Evolutionary conservation across 2,888 invertebrate species (phyloP), one percentile per base, ranked within the genome.

Genomic region (Dynastes tityus): DNA sequence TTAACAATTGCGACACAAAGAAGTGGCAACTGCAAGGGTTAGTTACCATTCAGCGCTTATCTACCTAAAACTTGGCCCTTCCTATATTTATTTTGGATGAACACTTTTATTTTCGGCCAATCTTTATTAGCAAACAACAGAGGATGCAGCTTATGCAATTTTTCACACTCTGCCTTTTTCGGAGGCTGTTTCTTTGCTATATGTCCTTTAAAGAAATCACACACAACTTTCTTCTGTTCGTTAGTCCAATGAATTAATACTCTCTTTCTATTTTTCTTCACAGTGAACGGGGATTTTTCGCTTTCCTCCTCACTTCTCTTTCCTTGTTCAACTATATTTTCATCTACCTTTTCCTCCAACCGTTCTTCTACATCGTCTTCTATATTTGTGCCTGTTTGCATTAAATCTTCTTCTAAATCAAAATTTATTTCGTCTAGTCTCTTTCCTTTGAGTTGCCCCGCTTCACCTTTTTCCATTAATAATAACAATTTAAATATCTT

Each of bases 381-480:
- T 22, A 22, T 22, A 13, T 32, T 40, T 22, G n/a, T 32, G 6
- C 13, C 32, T n/a, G 16, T 65, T 40, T 40, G 16, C 40, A 45
- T 4, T 64, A 81, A 64, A 77, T 80, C 76, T 58, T 80, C 79
- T 27, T 81, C 80, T 51, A 80, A 49, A 79, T 82, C 70, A 5
- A 82, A 49, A 75, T 82, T 65, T 22, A 82, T 82, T 65, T 81
- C 80, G 16, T 80, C 73, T 45, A 81, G 16, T 65, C 22, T 55
- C 70, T 80, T 82, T n/a, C 81, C 82, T 79, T 82, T 82, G 77
- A 51, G 81, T 55, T 81, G 45, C 4, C 27, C 78, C 37, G 82
- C 80, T 53, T 76, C 55, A 32, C 83, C 82, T 45, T 79, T 67
- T 83, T 22, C 81, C 81, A 82, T 83, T 13, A 82, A 53, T n/a